Evolutionary conservation across 2,113 vertebrate species (phyloP).

Genomic region (Oostethus manadensis): DNA sequence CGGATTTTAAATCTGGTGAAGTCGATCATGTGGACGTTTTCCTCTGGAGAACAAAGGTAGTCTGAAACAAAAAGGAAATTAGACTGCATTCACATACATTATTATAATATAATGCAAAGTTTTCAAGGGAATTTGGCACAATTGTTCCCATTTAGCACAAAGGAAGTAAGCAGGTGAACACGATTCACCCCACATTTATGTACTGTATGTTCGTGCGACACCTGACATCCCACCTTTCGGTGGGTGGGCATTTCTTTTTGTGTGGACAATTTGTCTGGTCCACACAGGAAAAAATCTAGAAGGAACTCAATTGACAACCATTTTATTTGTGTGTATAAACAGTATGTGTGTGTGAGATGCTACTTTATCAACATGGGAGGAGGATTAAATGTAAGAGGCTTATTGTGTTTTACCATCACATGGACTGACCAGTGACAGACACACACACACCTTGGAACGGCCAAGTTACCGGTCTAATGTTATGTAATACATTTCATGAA

Average conservation of each 20-base stretch:
- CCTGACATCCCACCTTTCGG: not conserved
- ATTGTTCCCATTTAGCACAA: too few species aligned
- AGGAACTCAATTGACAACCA: not conserved
- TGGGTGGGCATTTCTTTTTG: too few species aligned
- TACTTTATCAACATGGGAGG: slow-evolving; percentile 28
- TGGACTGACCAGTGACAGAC: slow-evolving; percentile 40
- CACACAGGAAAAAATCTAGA: not conserved
- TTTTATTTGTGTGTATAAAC: not conserved
- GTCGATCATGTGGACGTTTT: slow-evolving; percentile 96
- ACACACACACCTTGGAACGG: slow-evolving; percentile 8
- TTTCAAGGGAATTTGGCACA: too few species aligned
- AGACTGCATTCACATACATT: not conserved
- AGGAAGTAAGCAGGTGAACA: too few species aligned
- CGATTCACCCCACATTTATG: not conserved
- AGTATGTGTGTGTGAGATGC: slow-evolving; percentile 28
- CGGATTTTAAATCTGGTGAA: slow-evolving; percentile 98
- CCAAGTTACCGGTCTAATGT: slow-evolving; percentile 4
- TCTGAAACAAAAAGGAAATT: slow-evolving; percentile 66
- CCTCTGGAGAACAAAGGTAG: slow-evolving; percentile 91
- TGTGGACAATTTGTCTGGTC: not conserved
- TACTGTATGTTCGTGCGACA: not conserved
- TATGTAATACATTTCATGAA: slow-evolving; percentile 8
- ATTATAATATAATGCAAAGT: not conserved
- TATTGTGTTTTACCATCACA: slow-evolving; percentile 67
- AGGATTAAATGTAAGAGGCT: slow-evolving; percentile 72